Evolutionary conservation across 2,797 vertebrate species (phyloP).

Genomic region (Ataeniobius toweri): DNA sequence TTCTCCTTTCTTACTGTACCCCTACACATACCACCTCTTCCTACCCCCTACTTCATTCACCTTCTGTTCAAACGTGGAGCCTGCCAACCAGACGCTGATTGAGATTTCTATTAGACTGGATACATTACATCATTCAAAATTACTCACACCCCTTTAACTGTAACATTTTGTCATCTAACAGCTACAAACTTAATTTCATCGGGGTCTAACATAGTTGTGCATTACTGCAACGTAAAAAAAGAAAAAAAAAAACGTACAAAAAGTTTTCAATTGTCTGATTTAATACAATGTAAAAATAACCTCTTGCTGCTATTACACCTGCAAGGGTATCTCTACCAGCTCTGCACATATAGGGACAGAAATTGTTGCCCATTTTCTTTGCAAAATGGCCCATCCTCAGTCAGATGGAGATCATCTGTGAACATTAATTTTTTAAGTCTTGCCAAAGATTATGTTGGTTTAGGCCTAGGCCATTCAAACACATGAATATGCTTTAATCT

Average conservation of each 20-base stretch:
- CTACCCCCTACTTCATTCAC: conserved; percentile 32
- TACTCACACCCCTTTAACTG: not conserved
- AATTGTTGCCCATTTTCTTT: not conserved
- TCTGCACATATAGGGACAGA: not conserved
- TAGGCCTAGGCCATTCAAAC: too few relatives aligned
- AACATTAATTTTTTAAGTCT: too few relatives aligned
- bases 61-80: conserved; percentile 46
- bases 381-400: not conserved
- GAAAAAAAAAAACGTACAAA: not conserved
- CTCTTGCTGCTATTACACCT: not conserved
- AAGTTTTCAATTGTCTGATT: not conserved
- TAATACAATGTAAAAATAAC: not conserved
- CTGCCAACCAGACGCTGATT: conserved; percentile 29
- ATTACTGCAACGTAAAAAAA: not conserved
- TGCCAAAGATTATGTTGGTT: too few relatives aligned
- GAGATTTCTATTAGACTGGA: not conserved
- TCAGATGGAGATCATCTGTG: not conserved
- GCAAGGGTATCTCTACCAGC: not conserved
- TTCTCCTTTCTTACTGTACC: conserved; percentile 37
- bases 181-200: not conserved
- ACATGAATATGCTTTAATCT: too few relatives aligned
- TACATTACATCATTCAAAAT: not conserved
- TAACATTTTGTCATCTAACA: not conserved
- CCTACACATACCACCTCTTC: conserved; percentile 35
- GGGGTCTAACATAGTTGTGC: not conserved